phyloP scores from a whole-genome alignment of 2,113 vertebrate genomes.

The Grus americana region DNA sequence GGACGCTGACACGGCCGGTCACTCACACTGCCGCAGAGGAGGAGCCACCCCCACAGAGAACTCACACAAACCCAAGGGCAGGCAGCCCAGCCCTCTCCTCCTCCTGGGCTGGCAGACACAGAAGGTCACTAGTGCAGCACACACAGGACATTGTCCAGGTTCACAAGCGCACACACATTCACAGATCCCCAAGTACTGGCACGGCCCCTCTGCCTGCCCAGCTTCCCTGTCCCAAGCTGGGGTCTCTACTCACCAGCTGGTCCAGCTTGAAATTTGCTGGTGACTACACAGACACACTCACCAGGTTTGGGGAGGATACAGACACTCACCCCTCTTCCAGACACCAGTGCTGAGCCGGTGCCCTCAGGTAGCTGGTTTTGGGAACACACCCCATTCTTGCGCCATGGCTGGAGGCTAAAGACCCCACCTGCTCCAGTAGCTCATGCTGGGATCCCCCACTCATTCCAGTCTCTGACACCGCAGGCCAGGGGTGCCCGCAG shows the following conservation, averaged over 20 bases:
- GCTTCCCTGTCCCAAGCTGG: neutral
- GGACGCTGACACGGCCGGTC: too few relatives aligned
- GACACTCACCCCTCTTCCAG: neutral
- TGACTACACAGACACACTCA: neutral
- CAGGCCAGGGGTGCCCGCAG: too few relatives aligned
- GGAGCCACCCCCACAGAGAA: too few relatives aligned
- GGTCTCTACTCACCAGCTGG: rapidly evolving
- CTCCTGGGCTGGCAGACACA: neutral
- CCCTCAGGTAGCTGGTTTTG: neutral
- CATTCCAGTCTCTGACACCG: too few relatives aligned
- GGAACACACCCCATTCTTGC: neutral
- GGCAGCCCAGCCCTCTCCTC: neutral
- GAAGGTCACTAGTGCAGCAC: neutral
- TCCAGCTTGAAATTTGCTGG: neutral
- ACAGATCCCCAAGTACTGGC: neutral
- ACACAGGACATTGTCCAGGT: neutral
- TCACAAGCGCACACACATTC: neutral
- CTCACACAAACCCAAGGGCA: too few relatives aligned
- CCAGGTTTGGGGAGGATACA: neutral
- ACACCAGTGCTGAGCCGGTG: rapidly evolving
- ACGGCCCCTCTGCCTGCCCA: rapidly evolving
- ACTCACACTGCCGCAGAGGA: rapidly evolving
- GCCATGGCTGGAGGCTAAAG: neutral
- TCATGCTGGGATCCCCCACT: neutral
- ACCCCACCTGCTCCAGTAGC: neutral